A percentile compares a stretch with the other conserved stretches of the same genome.
Conservation (phyloP, 2,888 invertebrate genomes). For the Parnassius glacialis region DNA sequence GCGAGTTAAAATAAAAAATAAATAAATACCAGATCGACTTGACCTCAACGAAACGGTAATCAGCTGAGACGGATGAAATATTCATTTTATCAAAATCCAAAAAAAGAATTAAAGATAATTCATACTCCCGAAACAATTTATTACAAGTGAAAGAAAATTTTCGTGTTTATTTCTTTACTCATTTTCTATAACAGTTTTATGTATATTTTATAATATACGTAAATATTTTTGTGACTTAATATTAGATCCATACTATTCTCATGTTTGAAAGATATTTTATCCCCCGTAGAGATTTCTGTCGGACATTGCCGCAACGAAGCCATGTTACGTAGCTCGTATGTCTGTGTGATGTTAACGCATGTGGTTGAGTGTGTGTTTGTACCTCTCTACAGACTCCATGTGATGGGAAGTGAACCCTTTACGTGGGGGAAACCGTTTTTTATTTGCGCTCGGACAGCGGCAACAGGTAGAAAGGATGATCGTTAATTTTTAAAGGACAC, state of each 20-base stretch:
- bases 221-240: not conserved
- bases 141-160: too few species aligned
- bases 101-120: too few species aligned
- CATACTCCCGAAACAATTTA: too few species aligned
- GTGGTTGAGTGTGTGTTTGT: conserved; percentile 35
- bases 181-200: too few species aligned
- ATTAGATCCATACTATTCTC: conserved; percentile 58
- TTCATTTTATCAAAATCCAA: conserved; percentile 2
- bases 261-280: conserved; percentile 68
- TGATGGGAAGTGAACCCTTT: conserved; percentile 83
- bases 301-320: conserved; percentile 58
- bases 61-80: not conserved
- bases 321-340: conserved; percentile 38
- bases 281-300: conserved; percentile 72
- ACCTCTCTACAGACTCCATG: conserved; percentile 65
- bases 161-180: too few species aligned
- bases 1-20: conserved; percentile 20
- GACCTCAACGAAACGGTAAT: not conserved
- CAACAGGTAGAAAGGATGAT: conserved; percentile 81
- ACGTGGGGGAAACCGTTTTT: conserved; percentile 78
- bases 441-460: conserved; percentile 80
- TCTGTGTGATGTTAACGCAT: conserved; percentile 34
- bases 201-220: too few species aligned
- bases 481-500: conserved; percentile 79
- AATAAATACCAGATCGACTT: conserved; percentile 5